These are phyloP conservation scores for Stenolophus ochropezus DNA, from an alignment of 2,888 invertebrate species.

Conservation along the genomic window DNA sequence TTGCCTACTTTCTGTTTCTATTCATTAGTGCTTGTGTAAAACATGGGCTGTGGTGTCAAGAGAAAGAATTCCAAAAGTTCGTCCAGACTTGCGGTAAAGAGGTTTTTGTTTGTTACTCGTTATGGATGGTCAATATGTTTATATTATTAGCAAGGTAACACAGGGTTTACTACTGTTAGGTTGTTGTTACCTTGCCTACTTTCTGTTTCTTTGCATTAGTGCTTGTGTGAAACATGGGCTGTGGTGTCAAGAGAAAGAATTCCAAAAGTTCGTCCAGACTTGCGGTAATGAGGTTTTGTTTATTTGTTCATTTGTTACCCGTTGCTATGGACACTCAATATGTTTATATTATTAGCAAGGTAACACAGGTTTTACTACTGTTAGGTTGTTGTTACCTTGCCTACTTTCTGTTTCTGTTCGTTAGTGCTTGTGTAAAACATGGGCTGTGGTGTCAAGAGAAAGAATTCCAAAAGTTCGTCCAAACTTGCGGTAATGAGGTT, in stretches of 20 bases:
- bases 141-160: too few species aligned
- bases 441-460: constrained; percentile 58
- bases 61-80: constrained; percentile 50
- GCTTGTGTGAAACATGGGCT: constrained; percentile 52
- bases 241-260: constrained; percentile 57
- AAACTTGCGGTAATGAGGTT: constrained; percentile 34
- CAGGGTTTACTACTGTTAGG: too few species aligned
- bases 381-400: too few species aligned
- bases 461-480: constrained; percentile 50
- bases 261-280: constrained; percentile 43
- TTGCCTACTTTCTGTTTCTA: too few species aligned
- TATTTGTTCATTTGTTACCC: constrained; percentile 8
- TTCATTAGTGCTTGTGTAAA: neutral
- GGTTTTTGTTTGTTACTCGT: constrained; percentile 19
- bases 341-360: neutral
- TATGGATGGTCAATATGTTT: too few species aligned
- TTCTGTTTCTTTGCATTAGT: neutral
- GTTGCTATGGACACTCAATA: too few species aligned
- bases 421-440: constrained; percentile 40
- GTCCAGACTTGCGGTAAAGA: constrained; percentile 3
- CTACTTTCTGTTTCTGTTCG: neutral
- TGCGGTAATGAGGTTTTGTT: constrained; percentile 27
- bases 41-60: constrained; percentile 58
- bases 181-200: too few species aligned
- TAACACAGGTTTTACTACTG: too few species aligned